Conservation (phyloP, 1,140 invertebrate genomes). For the Brachionus asplanchnoidis region DNA sequence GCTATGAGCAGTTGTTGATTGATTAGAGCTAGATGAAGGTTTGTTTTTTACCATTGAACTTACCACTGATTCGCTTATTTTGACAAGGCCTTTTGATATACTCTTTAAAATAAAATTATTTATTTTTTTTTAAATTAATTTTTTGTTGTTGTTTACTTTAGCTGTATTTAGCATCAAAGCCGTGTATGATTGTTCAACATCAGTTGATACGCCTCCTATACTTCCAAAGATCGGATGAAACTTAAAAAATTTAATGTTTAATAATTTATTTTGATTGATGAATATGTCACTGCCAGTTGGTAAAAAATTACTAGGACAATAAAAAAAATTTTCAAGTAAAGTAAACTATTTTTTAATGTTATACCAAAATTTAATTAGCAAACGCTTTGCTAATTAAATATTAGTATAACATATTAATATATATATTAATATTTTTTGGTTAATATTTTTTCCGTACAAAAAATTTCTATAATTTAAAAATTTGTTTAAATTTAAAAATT, state of each 20-base stretch:
- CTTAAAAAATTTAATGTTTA: conserved; percentile 3
- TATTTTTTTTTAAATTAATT: conserved; percentile 34
- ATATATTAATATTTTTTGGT: too few relatives aligned
- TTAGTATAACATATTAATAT: too few relatives aligned
- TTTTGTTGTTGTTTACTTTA: conserved; percentile 63
- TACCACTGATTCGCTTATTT: conserved; percentile 86
- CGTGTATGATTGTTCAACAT: conserved; percentile 79
- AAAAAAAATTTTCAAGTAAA: too few relatives aligned
- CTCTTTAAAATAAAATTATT: conserved; percentile 48
- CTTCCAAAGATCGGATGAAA: conserved; percentile 67
- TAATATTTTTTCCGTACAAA: too few relatives aligned
- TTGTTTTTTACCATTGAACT: conserved; percentile 54
- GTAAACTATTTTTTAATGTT: too few relatives aligned
- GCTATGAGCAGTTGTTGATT: neutral
- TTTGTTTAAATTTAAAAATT: too few relatives aligned
- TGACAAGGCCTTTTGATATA: conserved; percentile 61
- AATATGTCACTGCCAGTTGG: too few relatives aligned
- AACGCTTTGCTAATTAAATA: too few relatives aligned
- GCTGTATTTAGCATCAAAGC: conserved; percentile 89
- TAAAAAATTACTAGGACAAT: too few relatives aligned
- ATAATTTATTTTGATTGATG: too few relatives aligned
- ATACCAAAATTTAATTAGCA: too few relatives aligned
- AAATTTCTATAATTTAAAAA: too few relatives aligned
- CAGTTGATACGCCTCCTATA: conserved; percentile 70
- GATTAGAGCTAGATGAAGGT: neutral